Evolutionary conservation across 2,888 invertebrate genomes (phyloP).

Genomic region (Temnothorax unifasciatus): DNA sequence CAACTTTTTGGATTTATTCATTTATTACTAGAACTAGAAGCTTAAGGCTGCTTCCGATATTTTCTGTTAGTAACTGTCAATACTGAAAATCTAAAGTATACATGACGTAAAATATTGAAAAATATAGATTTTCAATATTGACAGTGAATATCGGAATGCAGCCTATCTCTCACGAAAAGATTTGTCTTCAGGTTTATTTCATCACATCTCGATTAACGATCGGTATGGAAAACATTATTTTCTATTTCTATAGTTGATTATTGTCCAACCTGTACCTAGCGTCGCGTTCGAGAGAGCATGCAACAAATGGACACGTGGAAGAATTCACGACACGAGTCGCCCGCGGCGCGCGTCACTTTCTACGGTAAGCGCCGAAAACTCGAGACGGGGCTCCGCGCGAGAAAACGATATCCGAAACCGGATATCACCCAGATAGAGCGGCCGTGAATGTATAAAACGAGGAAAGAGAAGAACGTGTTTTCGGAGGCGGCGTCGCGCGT

Average conservation of each 20-base stretch:
- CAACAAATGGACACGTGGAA: conserved; percentile 18
- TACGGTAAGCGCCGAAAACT: conserved; percentile 32
- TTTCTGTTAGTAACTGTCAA: too few species aligned
- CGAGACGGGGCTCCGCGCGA: background rate
- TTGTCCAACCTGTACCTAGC: background rate
- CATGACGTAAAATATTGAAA: too few species aligned
- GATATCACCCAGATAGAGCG: conserved; percentile 37
- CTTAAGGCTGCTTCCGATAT: too few species aligned
- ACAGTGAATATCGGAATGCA: too few species aligned
- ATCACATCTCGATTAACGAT: background rate
- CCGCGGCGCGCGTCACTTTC: conserved; percentile 42
- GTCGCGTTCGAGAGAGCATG: background rate
- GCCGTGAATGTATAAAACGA: background rate
- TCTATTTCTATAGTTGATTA: background rate
- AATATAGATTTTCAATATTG: too few species aligned
- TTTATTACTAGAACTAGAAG: background rate
- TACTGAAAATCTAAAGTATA: too few species aligned
- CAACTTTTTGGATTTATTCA: background rate
- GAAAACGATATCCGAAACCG: conserved; percentile 49
- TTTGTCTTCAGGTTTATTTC: background rate
- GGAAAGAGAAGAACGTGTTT: conserved; percentile 25
- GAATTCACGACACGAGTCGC: conserved; percentile 15
- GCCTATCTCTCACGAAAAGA: background rate
- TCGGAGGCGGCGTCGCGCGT: background rate
- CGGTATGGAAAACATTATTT: background rate